phyloP scores from a whole-genome alignment of 2,888 invertebrate species.

The Drosophila colorata region DNA sequence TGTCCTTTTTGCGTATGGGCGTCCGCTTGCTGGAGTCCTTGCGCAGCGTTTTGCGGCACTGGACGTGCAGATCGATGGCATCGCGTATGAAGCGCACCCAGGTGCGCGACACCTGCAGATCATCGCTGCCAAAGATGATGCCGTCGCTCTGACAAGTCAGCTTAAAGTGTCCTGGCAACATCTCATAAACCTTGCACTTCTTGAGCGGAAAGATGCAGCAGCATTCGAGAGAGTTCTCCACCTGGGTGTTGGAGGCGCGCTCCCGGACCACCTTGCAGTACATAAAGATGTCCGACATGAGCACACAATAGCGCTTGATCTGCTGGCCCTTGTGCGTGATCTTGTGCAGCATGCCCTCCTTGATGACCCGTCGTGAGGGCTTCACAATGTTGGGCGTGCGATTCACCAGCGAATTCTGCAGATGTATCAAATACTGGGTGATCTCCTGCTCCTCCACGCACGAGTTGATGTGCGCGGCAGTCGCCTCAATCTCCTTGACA shows the following conservation, averaged over 20 bases:
- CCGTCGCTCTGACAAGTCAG: conserved; percentile 87
- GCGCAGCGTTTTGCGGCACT: conserved; percentile 87
- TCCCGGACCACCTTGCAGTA: conserved; percentile 89
- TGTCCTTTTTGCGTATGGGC: conserved; percentile 87
- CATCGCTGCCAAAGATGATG: conserved; percentile 87
- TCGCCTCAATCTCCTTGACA: conserved; percentile 88
- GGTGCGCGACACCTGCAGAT: conserved; percentile 86
- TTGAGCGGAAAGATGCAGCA: conserved; percentile 89
- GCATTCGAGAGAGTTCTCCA: conserved; percentile 88
- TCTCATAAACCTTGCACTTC: conserved; percentile 88
- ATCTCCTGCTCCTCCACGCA: conserved; percentile 91
- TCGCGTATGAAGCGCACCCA: conserved; percentile 87
- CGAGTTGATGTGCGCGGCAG: conserved; percentile 90
- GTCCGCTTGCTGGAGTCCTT: conserved; percentile 88
- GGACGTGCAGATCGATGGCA: conserved; percentile 87
- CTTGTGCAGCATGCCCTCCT: conserved; percentile 88
- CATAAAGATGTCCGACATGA: conserved; percentile 90
- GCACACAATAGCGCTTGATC: conserved; percentile 88
- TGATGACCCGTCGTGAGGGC: conserved; percentile 88
- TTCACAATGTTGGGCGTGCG: conserved; percentile 88
- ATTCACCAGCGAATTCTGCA: conserved; percentile 88
- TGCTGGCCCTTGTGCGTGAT: conserved; percentile 86
- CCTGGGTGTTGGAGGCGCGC: conserved; percentile 85
- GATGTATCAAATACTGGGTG: conserved; percentile 88
- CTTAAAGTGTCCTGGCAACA: conserved; percentile 87